A percentile compares a stretch with the other conserved stretches of the same genome.
Evolutionary conservation across 2,888 invertebrate genomes (phyloP).

Genomic region (Clistopyga incitator): DNA sequence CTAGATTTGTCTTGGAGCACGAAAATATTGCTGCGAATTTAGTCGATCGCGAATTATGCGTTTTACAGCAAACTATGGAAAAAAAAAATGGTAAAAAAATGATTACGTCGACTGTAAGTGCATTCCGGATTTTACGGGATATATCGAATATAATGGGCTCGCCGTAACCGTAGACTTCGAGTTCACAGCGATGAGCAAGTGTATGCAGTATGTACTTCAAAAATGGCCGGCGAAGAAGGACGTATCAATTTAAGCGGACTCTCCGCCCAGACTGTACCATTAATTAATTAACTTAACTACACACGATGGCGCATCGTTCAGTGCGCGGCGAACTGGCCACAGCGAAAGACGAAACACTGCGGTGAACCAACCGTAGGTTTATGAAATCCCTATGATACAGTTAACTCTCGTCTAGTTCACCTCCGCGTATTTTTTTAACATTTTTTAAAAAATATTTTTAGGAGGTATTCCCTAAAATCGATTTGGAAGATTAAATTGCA

Average conservation of each 20-base stretch:
- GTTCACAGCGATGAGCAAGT: slow-evolving; percentile 40
- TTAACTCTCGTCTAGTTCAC: not conserved
- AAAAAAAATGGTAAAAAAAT: too few species aligned
- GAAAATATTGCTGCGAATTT: too few species aligned
- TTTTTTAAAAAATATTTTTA: too few species aligned
- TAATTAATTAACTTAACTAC: slow-evolving; percentile 84
- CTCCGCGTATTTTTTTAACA: not conserved
- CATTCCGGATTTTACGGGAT: not conserved
- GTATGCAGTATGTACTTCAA: slow-evolving; percentile 63
- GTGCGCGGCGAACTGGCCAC: slow-evolving; percentile 73
- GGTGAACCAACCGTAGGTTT: slow-evolving; percentile 5
- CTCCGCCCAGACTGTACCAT: slow-evolving; percentile 83
- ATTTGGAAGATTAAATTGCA: too few species aligned
- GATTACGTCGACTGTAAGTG: too few species aligned
- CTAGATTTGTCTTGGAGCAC: too few species aligned
- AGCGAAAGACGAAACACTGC: slow-evolving; percentile 73
- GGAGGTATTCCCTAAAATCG: too few species aligned
- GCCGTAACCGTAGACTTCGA: slow-evolving; percentile 17
- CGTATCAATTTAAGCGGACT: slow-evolving; percentile 83
- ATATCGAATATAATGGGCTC: not conserved
- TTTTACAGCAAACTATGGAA: too few species aligned
- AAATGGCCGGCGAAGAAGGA: slow-evolving; percentile 82
- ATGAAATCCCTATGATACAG: not conserved
- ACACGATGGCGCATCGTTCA: slow-evolving; percentile 81
- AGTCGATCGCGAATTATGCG: too few species aligned